These are phyloP conservation scores for Achatina immaculata DNA, from an alignment of 1,140 invertebrate genomes.

Conservation along the genomic window DNA sequence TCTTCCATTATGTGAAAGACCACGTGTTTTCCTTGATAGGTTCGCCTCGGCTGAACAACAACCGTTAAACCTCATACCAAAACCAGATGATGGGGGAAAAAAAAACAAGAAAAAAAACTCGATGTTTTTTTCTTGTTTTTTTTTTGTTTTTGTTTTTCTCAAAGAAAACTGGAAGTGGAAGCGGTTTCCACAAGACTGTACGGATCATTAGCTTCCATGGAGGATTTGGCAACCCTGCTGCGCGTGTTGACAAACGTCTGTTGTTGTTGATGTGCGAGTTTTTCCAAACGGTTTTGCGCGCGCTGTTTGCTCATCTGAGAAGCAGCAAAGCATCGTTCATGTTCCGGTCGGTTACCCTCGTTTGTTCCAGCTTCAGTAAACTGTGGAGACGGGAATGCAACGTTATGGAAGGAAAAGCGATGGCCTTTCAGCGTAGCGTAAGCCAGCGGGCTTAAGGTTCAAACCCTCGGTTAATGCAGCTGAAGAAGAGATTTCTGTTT, in stretches of 20 bases:
- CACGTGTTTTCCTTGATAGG: too few relatives aligned
- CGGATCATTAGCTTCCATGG: neutral
- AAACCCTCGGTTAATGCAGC: neutral
- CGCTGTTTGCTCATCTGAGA: neutral
- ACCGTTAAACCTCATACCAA: too few relatives aligned
- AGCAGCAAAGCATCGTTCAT: neutral
- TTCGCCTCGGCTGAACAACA: too few relatives aligned
- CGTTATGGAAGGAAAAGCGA: neutral
- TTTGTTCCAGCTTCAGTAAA: too few relatives aligned
- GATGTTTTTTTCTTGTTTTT: too few relatives aligned
- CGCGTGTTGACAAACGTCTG: conserved; percentile 3
- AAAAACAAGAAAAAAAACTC: too few relatives aligned
- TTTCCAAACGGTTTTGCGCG: neutral
- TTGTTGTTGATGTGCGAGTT: neutral
- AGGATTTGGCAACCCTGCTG: neutral
- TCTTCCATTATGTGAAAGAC: too few relatives aligned
- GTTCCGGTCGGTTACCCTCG: neutral
- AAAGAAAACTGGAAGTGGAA: neutral
- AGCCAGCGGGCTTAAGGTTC: conserved; percentile 3
- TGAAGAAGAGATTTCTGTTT: neutral
- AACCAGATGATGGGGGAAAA: too few relatives aligned
- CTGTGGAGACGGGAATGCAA: neutral
- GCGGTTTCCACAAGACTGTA: neutral
- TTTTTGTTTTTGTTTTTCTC: too few relatives aligned
- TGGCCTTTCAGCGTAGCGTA: neutral